Percentiles rank a stretch among this genome's conserved stretches.
Conservation (phyloP, 2,797 vertebrate species). For the Sardinella longiceps region DNA sequence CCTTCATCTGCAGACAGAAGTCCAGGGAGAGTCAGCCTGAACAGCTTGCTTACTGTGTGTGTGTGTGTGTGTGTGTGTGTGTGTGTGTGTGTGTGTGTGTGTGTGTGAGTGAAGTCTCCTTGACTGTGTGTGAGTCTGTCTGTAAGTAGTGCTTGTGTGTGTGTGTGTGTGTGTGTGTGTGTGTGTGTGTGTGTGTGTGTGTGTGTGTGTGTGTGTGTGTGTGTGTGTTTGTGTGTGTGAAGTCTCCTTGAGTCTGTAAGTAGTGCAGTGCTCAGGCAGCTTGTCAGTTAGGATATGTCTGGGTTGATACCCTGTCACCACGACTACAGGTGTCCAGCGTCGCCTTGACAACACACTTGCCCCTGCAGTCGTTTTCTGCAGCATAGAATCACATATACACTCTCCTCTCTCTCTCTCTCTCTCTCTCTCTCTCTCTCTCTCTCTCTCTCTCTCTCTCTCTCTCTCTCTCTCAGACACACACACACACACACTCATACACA, state of each 20-base stretch:
- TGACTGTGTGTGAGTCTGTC: not conserved
- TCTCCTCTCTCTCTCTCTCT: too few species aligned
- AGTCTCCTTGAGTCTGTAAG: not conserved
- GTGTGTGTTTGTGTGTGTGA: too few species aligned
- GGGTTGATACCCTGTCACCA: not conserved
- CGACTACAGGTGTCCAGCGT: not conserved
- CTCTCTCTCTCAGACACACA: too few species aligned
- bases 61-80: not conserved
- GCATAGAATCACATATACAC: not conserved
- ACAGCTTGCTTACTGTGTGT: too few species aligned
- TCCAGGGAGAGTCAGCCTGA: too few species aligned
- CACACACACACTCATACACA: too few species aligned
- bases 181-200: not conserved
- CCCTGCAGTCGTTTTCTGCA: not conserved
- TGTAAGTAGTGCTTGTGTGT: not conserved
- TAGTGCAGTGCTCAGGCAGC: not conserved
- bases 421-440: too few species aligned
- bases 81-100: not conserved
- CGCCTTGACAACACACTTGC: constrained; percentile 12
- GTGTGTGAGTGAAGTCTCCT: not conserved
- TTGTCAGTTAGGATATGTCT: not conserved
- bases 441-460: too few species aligned
- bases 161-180: not conserved
- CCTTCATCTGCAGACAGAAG: too few species aligned
- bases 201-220: not conserved